These are phyloP conservation scores for Alexandromys fortis DNA, from an alignment of 2,113 vertebrate species.

Conservation along the genomic window DNA sequence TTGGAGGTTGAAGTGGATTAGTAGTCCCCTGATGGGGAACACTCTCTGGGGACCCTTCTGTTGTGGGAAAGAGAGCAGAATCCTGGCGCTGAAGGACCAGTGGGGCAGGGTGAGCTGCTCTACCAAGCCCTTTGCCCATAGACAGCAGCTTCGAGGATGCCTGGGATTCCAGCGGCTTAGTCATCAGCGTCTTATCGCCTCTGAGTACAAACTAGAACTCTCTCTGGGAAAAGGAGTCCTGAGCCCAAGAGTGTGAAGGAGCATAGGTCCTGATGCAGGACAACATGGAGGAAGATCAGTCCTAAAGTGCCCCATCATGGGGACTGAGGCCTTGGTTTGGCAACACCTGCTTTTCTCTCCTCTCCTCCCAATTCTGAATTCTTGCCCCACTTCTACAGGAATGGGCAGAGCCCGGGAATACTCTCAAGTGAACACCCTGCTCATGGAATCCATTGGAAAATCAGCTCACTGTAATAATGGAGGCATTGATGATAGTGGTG, in stretches of 20 bases:
- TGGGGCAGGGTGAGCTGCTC: not conserved
- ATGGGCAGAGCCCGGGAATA: not conserved
- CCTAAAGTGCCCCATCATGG: not conserved
- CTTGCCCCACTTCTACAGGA: not conserved
- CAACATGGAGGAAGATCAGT: not conserved
- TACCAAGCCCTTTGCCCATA: not conserved
- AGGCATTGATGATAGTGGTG: not conserved
- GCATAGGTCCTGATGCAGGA: not conserved
- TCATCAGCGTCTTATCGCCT: not conserved
- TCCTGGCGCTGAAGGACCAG: not conserved
- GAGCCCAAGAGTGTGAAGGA: not conserved
- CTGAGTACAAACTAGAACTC: not conserved
- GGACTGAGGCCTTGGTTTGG: not conserved
- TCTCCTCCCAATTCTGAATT: not conserved
- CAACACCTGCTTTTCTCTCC: not conserved
- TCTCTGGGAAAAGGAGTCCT: not conserved
- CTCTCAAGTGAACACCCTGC: not conserved
- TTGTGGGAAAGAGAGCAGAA: slow-evolving; percentile 63
- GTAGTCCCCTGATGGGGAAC: not conserved
- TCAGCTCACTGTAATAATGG: not conserved
- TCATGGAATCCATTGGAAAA: not conserved
- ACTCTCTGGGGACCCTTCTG: slow-evolving; percentile 5
- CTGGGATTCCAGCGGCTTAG: slow-evolving; percentile 10
- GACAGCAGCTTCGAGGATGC: not conserved
- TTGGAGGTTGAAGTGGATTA: not conserved